Evolutionary conservation across 2,113 vertebrate species (phyloP).

Genomic region (Pelodiscus sinensis): DNA sequence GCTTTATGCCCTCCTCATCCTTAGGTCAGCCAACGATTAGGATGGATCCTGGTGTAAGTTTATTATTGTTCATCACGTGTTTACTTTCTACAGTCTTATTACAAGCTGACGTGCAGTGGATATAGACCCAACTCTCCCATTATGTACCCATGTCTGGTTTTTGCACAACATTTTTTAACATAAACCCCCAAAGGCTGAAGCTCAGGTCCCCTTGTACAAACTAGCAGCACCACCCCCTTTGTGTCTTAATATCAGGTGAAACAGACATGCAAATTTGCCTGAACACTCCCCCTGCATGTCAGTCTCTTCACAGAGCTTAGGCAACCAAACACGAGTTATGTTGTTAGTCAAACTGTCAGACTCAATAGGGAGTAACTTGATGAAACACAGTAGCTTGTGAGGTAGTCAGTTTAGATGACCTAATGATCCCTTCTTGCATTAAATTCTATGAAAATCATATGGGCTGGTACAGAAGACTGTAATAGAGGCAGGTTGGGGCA

Average conservation of each 20-base stretch:
- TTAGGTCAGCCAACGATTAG: too few relatives aligned
- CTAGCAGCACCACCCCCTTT: not conserved
- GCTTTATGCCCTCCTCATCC: too few relatives aligned
- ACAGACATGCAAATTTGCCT: not conserved
- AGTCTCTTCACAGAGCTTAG: not conserved
- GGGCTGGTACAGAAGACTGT: not conserved
- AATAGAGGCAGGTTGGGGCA: not conserved
- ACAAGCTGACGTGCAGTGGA: too few relatives aligned
- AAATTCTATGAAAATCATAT: not conserved
- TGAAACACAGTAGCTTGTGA: not conserved
- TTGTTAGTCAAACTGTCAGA: not conserved
- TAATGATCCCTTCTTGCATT: not conserved
- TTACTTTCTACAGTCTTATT: too few relatives aligned
- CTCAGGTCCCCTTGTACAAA: too few relatives aligned
- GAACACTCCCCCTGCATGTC: not conserved
- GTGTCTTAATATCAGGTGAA: not conserved
- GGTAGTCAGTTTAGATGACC: not conserved
- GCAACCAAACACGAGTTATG: not conserved
- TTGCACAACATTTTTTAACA: too few relatives aligned
- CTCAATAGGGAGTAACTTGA: not conserved
- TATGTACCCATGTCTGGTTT: too few relatives aligned
- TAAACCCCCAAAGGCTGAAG: too few relatives aligned
- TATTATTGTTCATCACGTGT: too few relatives aligned
- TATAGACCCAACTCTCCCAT: too few relatives aligned
- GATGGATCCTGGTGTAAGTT: too few relatives aligned